Conservation (phyloP, 2,797 vertebrate genomes). For the Paedocypris micromegethes region DNA sequence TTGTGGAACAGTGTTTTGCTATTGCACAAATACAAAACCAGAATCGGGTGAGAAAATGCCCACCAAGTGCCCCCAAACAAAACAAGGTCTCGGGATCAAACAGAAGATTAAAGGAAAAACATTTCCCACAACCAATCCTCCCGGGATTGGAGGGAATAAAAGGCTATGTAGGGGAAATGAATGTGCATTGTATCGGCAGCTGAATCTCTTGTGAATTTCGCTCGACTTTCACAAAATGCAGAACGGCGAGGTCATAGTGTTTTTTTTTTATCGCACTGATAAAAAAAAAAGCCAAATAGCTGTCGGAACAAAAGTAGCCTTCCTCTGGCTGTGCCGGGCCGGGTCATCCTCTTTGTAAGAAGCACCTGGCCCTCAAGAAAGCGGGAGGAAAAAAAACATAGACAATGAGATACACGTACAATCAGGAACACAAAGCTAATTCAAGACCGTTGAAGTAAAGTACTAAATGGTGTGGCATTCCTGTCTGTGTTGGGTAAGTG, state of each 20-base stretch:
- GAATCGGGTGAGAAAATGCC: background rate
- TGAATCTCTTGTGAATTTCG: slow-evolving; percentile 17
- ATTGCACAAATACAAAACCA: background rate
- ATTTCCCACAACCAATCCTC: slow-evolving; percentile 10
- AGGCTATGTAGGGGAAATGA: slow-evolving; percentile 9
- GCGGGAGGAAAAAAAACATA: no score
- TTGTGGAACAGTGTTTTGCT: background rate
- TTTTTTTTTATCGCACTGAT: slow-evolving; percentile 16
- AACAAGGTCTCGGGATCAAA: background rate
- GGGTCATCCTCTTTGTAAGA: slow-evolving; percentile 31
- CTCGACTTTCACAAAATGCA: slow-evolving; percentile 26
- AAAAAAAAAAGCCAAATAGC: slow-evolving; percentile 14
- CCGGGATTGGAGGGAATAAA: slow-evolving; percentile 8
- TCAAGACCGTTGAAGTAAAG: slow-evolving; percentile 24
- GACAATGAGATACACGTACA: slow-evolving; percentile 27
- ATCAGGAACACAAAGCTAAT: slow-evolving; percentile 33
- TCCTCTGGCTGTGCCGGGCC: slow-evolving; percentile 30
- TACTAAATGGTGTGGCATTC: slow-evolving; percentile 33
- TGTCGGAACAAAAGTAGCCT: slow-evolving; percentile 32
- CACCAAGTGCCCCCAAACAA: background rate
- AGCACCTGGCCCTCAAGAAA: slow-evolving; percentile 29
- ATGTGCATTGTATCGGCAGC: slow-evolving; percentile 21
- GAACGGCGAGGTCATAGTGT: slow-evolving; percentile 10
- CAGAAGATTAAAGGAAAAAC: slow-evolving; percentile 4
- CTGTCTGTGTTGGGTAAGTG: slow-evolving; percentile 19